Percentiles rank a stretch among this genome's conserved stretches.
phyloP scores from a whole-genome alignment of 23 tunicate genomes.

The Botrylloides violaceus region DNA sequence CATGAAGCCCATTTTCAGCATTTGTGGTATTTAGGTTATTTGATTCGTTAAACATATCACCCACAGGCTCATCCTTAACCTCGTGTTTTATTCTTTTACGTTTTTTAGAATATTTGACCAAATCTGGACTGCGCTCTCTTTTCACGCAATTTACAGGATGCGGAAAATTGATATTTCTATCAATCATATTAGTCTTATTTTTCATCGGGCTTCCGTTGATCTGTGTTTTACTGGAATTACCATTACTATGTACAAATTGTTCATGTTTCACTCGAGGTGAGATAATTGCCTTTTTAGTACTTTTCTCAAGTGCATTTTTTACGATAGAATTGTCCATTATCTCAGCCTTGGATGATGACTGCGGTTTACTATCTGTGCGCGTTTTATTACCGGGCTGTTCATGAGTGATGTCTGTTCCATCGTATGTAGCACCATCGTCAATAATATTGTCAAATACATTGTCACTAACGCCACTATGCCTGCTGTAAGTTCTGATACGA shows the following conservation, averaged over 20 bases:
- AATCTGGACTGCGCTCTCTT: background rate
- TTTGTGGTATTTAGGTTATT: background rate
- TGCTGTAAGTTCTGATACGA: constrained; percentile 28
- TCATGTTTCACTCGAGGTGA: background rate
- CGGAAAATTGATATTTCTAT: constrained; percentile 21
- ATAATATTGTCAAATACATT: constrained; percentile 75
- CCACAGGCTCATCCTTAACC: background rate
- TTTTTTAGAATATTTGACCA: background rate
- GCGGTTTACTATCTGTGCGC: no score
- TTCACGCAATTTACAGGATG: background rate
- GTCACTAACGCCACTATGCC: constrained; percentile 56
- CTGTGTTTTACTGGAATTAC: background rate
- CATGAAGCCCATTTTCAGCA: no score
- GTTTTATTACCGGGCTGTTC: background rate
- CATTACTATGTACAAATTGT: background rate
- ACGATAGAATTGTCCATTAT: background rate
- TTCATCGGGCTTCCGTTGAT: background rate
- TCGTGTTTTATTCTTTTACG: constrained; percentile 2
- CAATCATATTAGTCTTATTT: background rate
- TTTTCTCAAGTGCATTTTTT: background rate
- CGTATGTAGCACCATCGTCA: constrained; percentile 11
- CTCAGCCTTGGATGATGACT: background rate
- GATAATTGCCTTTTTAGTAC: background rate
- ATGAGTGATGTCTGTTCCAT: background rate
- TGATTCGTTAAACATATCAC: no score